Evolutionary conservation across 1,140 invertebrate species (phyloP).

Genomic region (Temnothorax curvispinosus): DNA sequence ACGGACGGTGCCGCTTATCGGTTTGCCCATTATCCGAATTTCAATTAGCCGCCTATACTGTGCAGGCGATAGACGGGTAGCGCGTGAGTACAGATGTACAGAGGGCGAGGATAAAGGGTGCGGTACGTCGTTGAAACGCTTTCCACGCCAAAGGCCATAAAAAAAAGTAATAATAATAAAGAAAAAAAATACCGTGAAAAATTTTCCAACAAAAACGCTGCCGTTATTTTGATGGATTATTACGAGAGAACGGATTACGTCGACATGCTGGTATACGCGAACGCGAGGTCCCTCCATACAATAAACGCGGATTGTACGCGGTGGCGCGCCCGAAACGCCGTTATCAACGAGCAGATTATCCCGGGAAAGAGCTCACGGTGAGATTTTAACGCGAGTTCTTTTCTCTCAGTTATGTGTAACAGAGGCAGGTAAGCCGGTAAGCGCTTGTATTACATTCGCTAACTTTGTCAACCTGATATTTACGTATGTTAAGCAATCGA

Average conservation of each 20-base stretch:
- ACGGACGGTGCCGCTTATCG: slow-evolving; percentile 59
- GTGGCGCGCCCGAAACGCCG: slow-evolving; percentile 9
- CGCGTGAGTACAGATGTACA: neutral
- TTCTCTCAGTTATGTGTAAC: slow-evolving; percentile 16
- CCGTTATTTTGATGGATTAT: slow-evolving; percentile 50
- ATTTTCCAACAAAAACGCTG: slow-evolving; percentile 9
- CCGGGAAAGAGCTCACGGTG: slow-evolving; percentile 28
- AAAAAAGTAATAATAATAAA: slow-evolving; percentile 32
- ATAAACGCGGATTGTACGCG: slow-evolving; percentile 32
- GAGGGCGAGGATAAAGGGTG: slow-evolving; percentile 38
- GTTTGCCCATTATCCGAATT: slow-evolving; percentile 72
- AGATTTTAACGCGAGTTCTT: slow-evolving; percentile 49
- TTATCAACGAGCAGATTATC: slow-evolving; percentile 46
- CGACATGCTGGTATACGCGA: slow-evolving; percentile 25
- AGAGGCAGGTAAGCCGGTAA: slow-evolving; percentile 24
- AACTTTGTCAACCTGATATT: neutral
- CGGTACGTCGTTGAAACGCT: slow-evolving; percentile 40
- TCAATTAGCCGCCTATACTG: slow-evolving; percentile 62
- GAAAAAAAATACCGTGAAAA: slow-evolving; percentile 20
- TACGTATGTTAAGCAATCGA: slow-evolving; percentile 12
- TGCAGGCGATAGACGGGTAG: slow-evolving; percentile 7
- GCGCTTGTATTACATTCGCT: slow-evolving; percentile 5
- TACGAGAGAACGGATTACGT: slow-evolving; percentile 51
- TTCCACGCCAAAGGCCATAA: neutral
- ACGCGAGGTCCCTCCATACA: neutral